A percentile compares a stretch with the other conserved stretches of the same genome.
Evolutionary conservation across 2,888 invertebrate species (phyloP).

Genomic region (Orthosia incerta): DNA sequence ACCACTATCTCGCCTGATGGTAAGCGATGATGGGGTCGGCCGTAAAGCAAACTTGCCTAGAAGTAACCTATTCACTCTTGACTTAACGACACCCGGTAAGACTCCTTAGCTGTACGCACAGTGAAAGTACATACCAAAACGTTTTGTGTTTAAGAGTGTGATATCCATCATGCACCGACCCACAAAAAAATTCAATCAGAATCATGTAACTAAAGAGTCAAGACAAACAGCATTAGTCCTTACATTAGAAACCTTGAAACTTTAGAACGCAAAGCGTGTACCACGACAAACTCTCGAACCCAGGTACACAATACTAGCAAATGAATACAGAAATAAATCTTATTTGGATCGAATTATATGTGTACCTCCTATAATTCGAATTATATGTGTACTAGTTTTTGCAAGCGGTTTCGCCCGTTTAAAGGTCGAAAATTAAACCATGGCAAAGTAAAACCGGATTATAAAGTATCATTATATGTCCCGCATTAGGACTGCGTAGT

Average conservation of each 20-base stretch:
- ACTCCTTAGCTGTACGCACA: too few relatives aligned
- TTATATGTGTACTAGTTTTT: background rate
- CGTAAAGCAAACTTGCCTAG: too few relatives aligned
- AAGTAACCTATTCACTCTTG: too few relatives aligned
- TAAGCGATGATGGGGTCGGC: too few relatives aligned
- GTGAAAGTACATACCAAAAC: too few relatives aligned
- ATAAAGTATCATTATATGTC: too few relatives aligned
- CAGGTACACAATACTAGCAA: constrained; percentile 43
- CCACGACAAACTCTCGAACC: constrained; percentile 60
- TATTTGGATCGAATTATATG: constrained; percentile 13
- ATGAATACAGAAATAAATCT: constrained; percentile 37
- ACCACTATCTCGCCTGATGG: too few relatives aligned
- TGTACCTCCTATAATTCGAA: background rate
- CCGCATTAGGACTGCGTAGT: too few relatives aligned
- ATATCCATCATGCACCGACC: too few relatives aligned
- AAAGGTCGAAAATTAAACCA: background rate
- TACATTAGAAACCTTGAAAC: constrained; percentile 61
- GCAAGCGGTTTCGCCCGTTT: background rate
- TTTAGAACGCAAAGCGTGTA: constrained; percentile 66
- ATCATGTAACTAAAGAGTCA: constrained; percentile 39
- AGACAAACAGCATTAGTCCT: constrained; percentile 42
- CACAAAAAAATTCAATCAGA: constrained; percentile 1
- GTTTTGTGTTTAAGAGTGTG: too few relatives aligned
- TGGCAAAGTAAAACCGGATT: background rate
- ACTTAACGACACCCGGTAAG: too few relatives aligned